Conservation (phyloP, 2,888 invertebrate genomes). For the Dryocosmus kuriphilus region DNA sequence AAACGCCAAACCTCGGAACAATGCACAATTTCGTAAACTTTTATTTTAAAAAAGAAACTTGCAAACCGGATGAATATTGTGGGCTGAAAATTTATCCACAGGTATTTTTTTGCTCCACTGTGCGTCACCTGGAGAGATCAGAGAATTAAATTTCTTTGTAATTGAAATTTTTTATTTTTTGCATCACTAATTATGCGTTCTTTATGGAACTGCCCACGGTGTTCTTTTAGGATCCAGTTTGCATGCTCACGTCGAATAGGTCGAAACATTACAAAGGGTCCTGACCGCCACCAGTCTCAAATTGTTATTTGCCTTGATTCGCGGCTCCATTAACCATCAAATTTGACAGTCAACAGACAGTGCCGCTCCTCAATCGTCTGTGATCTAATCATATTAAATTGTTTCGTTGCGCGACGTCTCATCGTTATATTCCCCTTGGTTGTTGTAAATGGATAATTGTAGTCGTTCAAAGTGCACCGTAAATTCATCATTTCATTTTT, state of each 20-base stretch:
- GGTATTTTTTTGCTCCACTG: too few species aligned
- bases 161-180: background rate
- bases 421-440: background rate
- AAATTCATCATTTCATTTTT: background rate
- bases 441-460: background rate
- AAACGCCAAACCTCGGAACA: too few species aligned
- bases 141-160: background rate
- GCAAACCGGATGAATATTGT: too few species aligned
- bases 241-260: background rate
- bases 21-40: too few species aligned
- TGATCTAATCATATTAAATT: slow-evolving; percentile 64
- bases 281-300: background rate
- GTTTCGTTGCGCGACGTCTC: slow-evolving; percentile 53
- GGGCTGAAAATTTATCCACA: too few species aligned
- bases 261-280: background rate
- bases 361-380: slow-evolving; percentile 52
- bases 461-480: background rate
- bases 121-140: background rate
- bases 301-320: slow-evolving; percentile 47
- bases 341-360: slow-evolving; percentile 67
- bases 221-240: slow-evolving; percentile 42
- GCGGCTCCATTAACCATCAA: slow-evolving; percentile 49
- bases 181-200: background rate
- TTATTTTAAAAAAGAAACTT: too few species aligned
- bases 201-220: background rate